Conservation (phyloP, 2,888 invertebrate genomes). For the Orchesella flavescens region DNA sequence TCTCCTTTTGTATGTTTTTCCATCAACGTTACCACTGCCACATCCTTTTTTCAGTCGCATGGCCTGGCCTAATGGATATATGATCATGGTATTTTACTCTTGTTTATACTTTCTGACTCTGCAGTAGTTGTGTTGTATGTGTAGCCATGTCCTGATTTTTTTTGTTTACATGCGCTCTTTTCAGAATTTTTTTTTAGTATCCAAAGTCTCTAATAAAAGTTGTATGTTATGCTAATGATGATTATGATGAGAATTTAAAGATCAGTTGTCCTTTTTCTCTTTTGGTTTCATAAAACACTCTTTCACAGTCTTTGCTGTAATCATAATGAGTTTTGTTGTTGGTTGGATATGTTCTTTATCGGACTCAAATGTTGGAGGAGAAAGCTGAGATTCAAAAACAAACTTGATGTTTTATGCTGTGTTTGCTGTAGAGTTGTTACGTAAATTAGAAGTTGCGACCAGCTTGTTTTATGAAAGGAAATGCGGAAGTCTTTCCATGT, state of each 20-base stretch:
- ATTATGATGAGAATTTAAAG: conserved; percentile 4
- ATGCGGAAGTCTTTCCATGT: no score
- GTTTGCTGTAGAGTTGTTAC: no score
- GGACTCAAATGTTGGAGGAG: no score
- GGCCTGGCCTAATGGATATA: conserved; percentile 45
- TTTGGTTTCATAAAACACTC: neutral
- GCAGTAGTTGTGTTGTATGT: neutral
- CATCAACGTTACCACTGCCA: neutral
- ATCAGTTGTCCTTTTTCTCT: neutral
- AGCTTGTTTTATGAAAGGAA: no score
- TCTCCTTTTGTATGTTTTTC: conserved; percentile 16
- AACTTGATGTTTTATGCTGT: no score
- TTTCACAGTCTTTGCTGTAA: neutral
- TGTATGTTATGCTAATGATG: neutral
- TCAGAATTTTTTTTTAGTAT: neutral
- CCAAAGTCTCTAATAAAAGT: neutral
- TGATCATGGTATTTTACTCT: conserved; percentile 27
- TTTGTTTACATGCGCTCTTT: neutral
- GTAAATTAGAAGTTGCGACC: no score
- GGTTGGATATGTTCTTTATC: no score
- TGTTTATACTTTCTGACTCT: neutral
- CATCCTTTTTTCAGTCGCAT: neutral
- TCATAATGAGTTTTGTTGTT: no score
- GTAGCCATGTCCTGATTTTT: neutral
- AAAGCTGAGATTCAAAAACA: no score